Percentiles rank a stretch among this genome's conserved stretches.
phyloP scores from a whole-genome alignment of 2,797 vertebrate species.

The Neosilurus mollespiculum region DNA sequence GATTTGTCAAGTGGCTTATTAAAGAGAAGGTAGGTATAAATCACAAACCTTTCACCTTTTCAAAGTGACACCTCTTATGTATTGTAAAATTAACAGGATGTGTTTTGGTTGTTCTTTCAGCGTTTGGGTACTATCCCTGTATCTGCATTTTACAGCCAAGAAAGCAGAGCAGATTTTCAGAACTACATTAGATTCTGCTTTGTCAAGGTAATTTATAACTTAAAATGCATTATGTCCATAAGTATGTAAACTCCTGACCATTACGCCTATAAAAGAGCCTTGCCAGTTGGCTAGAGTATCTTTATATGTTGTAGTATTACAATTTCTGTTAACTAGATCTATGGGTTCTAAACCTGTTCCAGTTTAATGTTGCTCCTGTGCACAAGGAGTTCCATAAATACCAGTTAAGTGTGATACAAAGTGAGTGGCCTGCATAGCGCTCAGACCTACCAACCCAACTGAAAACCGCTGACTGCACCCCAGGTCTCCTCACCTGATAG shows the following conservation, averaged over 20 bases:
- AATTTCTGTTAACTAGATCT: background rate
- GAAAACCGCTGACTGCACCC: too few relatives aligned
- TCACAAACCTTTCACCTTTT: background rate
- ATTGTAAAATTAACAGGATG: background rate
- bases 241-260: background rate
- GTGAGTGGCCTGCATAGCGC: background rate
- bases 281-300: background rate
- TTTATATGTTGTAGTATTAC: background rate
- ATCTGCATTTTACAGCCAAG: slow-evolving; percentile 81
- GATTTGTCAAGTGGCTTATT: slow-evolving; percentile 89
- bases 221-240: background rate
- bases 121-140: slow-evolving; percentile 86
- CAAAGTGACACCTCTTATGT: background rate
- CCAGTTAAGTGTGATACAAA: background rate
- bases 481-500: background rate
- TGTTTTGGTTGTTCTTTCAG: slow-evolving; percentile 63
- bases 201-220: slow-evolving; percentile 79
- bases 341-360: background rate
- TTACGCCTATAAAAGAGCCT: background rate
- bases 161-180: slow-evolving; percentile 79
- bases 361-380: background rate
- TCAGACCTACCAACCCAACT: background rate
- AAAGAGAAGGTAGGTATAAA: slow-evolving; percentile 84
- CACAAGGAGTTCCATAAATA: background rate
- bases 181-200: slow-evolving; percentile 93